Conservation (phyloP, 2,113 vertebrate species). For the Otus sunia region DNA sequence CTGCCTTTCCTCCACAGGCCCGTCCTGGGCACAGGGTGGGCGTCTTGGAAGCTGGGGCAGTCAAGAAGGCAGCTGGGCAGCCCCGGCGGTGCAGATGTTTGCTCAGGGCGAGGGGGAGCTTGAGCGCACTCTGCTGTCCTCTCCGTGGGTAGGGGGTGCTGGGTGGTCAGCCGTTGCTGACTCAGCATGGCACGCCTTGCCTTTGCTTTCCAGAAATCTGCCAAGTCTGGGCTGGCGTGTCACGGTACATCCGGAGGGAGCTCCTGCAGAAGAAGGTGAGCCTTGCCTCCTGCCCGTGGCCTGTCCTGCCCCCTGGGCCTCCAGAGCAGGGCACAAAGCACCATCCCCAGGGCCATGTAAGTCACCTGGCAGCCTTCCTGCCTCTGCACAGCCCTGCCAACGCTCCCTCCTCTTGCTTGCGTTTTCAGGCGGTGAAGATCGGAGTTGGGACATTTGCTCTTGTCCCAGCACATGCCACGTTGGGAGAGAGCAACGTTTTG, state of each 20-base stretch:
- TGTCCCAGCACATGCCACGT: fast-evolving
- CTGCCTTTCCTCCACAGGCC: not conserved
- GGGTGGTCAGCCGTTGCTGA: not conserved
- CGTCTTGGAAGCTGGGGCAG: not conserved
- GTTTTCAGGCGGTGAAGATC: not conserved
- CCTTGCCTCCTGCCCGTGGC: too few relatives aligned
- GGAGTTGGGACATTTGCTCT: not conserved
- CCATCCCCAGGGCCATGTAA: too few relatives aligned
- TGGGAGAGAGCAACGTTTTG: not conserved
- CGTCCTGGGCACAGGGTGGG: not conserved
- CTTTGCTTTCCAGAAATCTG: not conserved
- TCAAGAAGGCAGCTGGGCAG: not conserved
- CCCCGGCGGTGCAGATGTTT: not conserved
- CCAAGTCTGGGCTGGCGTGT: not conserved
- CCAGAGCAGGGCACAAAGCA: not conserved
- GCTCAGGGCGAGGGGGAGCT: too few relatives aligned
- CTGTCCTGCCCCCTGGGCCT: not conserved
- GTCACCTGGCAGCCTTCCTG: not conserved
- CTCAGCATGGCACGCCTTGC: not conserved
- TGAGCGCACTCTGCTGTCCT: not conserved
- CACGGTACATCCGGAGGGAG: not conserved
- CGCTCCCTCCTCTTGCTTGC: too few relatives aligned
- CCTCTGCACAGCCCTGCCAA: not conserved
- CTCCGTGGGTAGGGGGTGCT: not conserved
- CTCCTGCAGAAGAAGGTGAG: not conserved